Conservation (phyloP, 2,797 vertebrate genomes). For the Odontamblyopus rebecca region DNA sequence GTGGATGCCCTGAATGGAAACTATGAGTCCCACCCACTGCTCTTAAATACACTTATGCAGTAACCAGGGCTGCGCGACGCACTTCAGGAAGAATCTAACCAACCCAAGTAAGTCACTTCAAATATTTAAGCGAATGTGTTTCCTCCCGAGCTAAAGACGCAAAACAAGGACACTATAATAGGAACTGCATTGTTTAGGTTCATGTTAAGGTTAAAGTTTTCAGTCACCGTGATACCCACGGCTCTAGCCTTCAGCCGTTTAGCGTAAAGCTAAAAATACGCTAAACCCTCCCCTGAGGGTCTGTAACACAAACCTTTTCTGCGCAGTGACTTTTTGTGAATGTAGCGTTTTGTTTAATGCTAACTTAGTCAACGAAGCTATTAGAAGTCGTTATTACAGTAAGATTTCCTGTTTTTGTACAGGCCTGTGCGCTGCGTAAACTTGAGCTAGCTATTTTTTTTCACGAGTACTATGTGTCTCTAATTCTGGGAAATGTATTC, state of each 20-base stretch:
- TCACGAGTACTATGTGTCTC: not conserved
- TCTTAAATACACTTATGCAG: slow-evolving; percentile 17
- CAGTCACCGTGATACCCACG: too few species aligned
- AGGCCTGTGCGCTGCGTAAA: slow-evolving; percentile 4
- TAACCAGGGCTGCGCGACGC: not conserved
- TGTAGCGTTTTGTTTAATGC: not conserved
- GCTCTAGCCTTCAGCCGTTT: not conserved
- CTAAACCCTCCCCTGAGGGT: not conserved
- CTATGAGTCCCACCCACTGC: slow-evolving; percentile 61
- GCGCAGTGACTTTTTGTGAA: too few species aligned
- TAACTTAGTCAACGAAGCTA: too few species aligned
- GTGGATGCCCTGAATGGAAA: slow-evolving; percentile 54
- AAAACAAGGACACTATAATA: not conserved
- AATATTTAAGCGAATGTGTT: too few species aligned
- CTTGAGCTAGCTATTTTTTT: too few species aligned
- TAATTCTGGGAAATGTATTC: too few species aligned
- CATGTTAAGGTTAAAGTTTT: not conserved
- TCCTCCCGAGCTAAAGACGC: not conserved
- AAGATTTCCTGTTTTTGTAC: not conserved
- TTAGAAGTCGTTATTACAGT: not conserved
- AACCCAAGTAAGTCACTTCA: slow-evolving; percentile 52
- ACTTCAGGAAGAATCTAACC: slow-evolving; percentile 33
- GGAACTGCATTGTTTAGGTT: not conserved
- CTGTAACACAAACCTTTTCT: not conserved
- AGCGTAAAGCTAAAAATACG: slow-evolving; percentile 5